A percentile compares a stretch with the other conserved stretches of the same genome.
Conservation (phyloP, 2,888 invertebrate species). For the Protophormia terraenovae region DNA sequence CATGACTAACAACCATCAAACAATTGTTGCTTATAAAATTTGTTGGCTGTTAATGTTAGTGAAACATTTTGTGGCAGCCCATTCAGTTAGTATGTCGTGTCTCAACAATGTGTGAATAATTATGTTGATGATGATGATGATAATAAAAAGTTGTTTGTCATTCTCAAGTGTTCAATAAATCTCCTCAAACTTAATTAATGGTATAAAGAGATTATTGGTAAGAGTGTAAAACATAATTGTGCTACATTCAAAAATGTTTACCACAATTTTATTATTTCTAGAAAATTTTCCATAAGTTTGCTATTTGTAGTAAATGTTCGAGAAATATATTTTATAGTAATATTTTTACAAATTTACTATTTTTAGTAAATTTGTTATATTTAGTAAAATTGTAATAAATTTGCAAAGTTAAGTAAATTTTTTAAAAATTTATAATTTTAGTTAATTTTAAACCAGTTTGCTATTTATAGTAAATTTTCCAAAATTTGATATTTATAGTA, state of each 20-base stretch:
- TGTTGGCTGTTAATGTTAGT: background rate
- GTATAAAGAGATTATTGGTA: background rate
- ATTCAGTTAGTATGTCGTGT: background rate
- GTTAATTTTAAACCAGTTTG: too few species aligned
- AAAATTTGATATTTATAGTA: background rate
- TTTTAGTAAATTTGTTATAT: background rate
- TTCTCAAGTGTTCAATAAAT: background rate
- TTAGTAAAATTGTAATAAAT: too few species aligned
- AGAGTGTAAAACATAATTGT: too few species aligned
- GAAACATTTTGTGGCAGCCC: background rate
- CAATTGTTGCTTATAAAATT: background rate
- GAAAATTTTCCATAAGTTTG: background rate
- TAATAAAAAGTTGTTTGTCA: slow-evolving; percentile 25
- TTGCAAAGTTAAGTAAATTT: too few species aligned
- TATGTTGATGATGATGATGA: slow-evolving; percentile 22
- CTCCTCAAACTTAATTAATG: slow-evolving; percentile 19
- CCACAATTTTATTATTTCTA: background rate
- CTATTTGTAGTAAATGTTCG: too few species aligned
- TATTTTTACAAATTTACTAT: too few species aligned
- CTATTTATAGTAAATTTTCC: background rate
- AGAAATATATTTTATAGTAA: too few species aligned
- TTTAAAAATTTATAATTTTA: too few species aligned
- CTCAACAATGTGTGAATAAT: slow-evolving; percentile 41
- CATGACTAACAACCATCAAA: background rate
- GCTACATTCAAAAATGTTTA: too few species aligned